Evolutionary conservation across 2,888 invertebrate genomes (phyloP).

Genomic region (Allophyes oxyacanthae): DNA sequence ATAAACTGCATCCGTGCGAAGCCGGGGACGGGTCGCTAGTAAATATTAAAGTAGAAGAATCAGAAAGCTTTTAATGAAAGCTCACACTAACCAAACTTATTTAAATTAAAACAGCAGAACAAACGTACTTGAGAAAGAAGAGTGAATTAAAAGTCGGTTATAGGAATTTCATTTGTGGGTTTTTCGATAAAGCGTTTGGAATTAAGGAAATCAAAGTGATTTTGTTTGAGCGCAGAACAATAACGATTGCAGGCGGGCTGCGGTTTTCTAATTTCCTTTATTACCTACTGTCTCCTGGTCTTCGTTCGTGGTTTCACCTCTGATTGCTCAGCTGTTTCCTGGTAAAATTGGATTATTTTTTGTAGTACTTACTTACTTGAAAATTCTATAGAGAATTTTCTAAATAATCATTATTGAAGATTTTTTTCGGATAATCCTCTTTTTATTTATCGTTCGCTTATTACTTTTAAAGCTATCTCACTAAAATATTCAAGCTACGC

Average conservation of each 20-base stretch:
- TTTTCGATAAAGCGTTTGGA: conserved; percentile 44
- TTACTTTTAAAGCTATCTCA: too few species aligned
- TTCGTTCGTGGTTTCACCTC: conserved; percentile 46
- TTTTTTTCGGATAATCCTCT: neutral
- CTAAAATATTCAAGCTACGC: neutral
- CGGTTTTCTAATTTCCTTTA: conserved; percentile 59
- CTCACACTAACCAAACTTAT: neutral
- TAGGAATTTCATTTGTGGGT: conserved; percentile 27
- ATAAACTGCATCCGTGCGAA: too few species aligned
- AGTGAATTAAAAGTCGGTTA: conserved; percentile 12
- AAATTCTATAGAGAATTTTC: conserved; percentile 15
- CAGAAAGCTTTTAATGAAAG: neutral
- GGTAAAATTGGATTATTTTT: conserved; percentile 29
- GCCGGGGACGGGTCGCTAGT: too few species aligned
- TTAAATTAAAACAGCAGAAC: conserved; percentile 8
- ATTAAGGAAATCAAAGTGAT: conserved; percentile 56
- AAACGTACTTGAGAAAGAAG: conserved; percentile 4
- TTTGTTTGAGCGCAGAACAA: conserved; percentile 49
- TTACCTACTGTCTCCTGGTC: conserved; percentile 39
- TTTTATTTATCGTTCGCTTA: too few species aligned
- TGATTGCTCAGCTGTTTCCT: conserved; percentile 38
- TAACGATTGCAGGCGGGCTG: conserved; percentile 35
- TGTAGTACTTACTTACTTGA: conserved; percentile 18
- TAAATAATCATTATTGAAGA: neutral
- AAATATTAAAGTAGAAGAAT: neutral